Evolutionary conservation across 2,888 invertebrate species (phyloP), one percentile per base, ranked within the genome.

Genomic region (Rambutsinella grinnellia): DNA sequence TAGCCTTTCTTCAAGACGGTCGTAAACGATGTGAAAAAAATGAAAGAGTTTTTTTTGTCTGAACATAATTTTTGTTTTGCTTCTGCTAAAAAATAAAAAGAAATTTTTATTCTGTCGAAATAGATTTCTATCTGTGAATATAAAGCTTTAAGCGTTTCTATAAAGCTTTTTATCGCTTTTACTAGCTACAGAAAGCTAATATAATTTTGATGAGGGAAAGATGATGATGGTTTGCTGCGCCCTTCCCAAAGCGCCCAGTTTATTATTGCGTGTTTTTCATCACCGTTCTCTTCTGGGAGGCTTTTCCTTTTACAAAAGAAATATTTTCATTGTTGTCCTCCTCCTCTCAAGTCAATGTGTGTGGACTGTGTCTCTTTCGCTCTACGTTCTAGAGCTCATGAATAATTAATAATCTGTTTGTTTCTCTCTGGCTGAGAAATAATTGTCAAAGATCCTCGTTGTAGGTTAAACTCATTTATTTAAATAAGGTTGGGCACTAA

Each of bases 181-280:
- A 28, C 60, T 72, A 66, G 60, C 56, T 53, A 54, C 66, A 66
- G 67, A 66, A 74, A 53, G 56, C 74, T 67, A 51, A 49, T 56
- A 67, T 61, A 74, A 61, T 63, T 75, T 68, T n/a, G 68, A 75
- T 56, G 61, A 51, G n/a, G n/a, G n/a, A n/a, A n/a, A n/a, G n/a
- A 67, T 53, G 53, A 65, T 68, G 74, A 74, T 36, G 61, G 56
- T 68, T 61, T 60, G 72, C 56, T 75, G 75, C 68, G 75, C 75
- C 75, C 75, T 68, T 68, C 67, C 75, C 68, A 68, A 67, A 67
- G 75, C 75, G 63, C 75, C 68, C 68, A 75, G 60, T 67, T 75
- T 68, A 75, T 75, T 74, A 74, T 72, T 60, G 72, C 74, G 67
- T 74, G 74, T 74, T 74, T 74, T 75, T 75, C 75, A 75, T 75